These are phyloP conservation scores for honey bee (Apis mellifera) DNA, from an alignment of 1,140 invertebrate species.

Conservation along the genomic window Amel_HAv3.1 CM009933.2:3728001-3728500, in stretches of 20 bases:
- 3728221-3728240: slow-evolving; percentile 47
- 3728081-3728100: no score
- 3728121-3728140: slow-evolving; percentile 57
- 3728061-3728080: no score
- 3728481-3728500: background rate
- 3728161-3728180: slow-evolving; percentile 62
- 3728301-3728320: no score
- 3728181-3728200: slow-evolving; percentile 60
- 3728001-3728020: no score
- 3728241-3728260: background rate
- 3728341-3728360: no score
- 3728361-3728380: no score
- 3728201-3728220: slow-evolving; percentile 52
- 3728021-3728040: no score
- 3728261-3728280: background rate
- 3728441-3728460: no score
- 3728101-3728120: slow-evolving; percentile 12
- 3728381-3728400: no score
- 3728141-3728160: slow-evolving; percentile 63
- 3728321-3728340: no score
- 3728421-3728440: background rate
- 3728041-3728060: no score
- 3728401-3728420: background rate
- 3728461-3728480: background rate
- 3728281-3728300: background rate